A percentile compares a stretch with the other conserved stretches of the same genome.
These are phyloP conservation scores for Trypoxylon attenuatum DNA, from an alignment of 2,888 invertebrate genomes.

Conservation along the genomic window DNA sequence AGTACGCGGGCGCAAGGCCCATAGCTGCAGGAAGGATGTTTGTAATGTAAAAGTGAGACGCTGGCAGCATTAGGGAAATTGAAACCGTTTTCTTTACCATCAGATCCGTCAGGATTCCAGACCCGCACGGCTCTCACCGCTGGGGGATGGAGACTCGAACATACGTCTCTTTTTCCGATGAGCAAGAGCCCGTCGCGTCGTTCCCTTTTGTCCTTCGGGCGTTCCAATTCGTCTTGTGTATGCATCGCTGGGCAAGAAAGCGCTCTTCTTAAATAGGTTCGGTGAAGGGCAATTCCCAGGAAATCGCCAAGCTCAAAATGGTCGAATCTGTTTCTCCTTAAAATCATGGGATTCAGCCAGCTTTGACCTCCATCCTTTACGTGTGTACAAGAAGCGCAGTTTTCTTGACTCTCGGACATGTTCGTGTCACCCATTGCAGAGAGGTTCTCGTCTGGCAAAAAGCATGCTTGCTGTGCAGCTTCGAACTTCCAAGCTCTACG, in stretches of 20 bases:
- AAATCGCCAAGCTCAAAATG: no score
- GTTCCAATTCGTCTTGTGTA: slow-evolving; percentile 15
- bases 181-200: background rate
- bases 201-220: background rate
- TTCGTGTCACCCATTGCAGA: no score
- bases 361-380: no score
- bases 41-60: slow-evolving; percentile 62
- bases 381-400: no score
- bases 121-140: slow-evolving; percentile 23
- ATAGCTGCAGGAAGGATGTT: slow-evolving; percentile 19
- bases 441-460: no score
- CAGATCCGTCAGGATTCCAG: slow-evolving; percentile 43
- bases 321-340: no score
- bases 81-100: slow-evolving; percentile 67
- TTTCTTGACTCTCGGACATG: no score
- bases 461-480: background rate
- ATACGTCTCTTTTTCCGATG: slow-evolving; percentile 25
- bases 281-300: no score
- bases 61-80: slow-evolving; percentile 70
- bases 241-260: background rate
- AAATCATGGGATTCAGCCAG: no score
- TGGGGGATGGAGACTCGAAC: slow-evolving; percentile 10
- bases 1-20: slow-evolving; percentile 3
- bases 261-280: background rate
- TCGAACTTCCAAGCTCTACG: background rate